Base-by-base conservation (phyloP, 2,113 vertebrate genomes). In the Melanerpes aurifrons region DNA sequence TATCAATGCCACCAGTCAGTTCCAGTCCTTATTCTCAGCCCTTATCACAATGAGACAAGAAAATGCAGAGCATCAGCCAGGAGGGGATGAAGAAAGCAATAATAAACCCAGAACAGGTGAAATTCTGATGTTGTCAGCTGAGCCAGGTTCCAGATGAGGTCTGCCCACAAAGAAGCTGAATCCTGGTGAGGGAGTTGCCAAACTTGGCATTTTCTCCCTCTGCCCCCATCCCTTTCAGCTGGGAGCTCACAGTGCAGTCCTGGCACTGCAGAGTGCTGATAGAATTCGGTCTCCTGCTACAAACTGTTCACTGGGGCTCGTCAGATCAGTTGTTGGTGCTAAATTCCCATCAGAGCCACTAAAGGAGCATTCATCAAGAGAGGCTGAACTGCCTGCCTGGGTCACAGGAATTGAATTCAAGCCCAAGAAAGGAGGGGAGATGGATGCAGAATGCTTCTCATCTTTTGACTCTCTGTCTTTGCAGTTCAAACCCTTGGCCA, bases 391-490 rank as follows among this genome's bases (percentile, higher is more conserved):
- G 80, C 64, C 78, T 45, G 81, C 68, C 56, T 71, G 93, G 96
- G 92, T 93, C 94, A 87, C 47, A 84, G 86, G 93, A 92, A 96
- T 94, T 95, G 94, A 97, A 96, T 97, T 97, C 96, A 95, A 90
- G 26, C 66, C 48, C 24, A 54, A 96, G 54, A 56, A 56, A 56
- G 29, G 92, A 94, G 92, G 86, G 59, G 91, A 90, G 89, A 91
- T 0, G 19, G 93, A 93, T 76, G 93, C 87, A 85, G 94, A 92
- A 85, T 25, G 90, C 63, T 92, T 96, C 93, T 90, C 85, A 89
- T 91, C 68, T 4, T 75, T 89, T 48, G 82, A 69, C 71, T 74
- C 59, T 25, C 61, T 69, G 56, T 76, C 93, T 90, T 37, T 0
- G 0, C 13, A 67, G 72, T 54, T 93, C 81, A 89, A 82, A 89